These are phyloP conservation scores for Lagorchestes hirsutus DNA, from an alignment of 2,797 vertebrate genomes.

Conservation along the genomic window DNA sequence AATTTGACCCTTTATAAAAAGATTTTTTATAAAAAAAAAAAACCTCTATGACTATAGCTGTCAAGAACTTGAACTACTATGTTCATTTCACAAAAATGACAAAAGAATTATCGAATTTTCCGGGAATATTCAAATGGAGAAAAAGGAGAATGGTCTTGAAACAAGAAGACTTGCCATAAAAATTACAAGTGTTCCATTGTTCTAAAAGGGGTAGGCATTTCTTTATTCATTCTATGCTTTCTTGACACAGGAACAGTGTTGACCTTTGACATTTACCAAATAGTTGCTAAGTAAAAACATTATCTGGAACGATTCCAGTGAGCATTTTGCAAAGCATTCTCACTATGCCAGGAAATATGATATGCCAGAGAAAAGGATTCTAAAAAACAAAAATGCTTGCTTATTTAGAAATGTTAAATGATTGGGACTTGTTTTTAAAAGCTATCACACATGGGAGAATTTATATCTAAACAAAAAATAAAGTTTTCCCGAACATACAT, in stretches of 20 bases:
- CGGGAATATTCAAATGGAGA: slow-evolving; percentile 46
- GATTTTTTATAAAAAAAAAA: slow-evolving; percentile 67
- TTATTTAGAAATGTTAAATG: slow-evolving; percentile 16
- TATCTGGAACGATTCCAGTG: slow-evolving; percentile 54
- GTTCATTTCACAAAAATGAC: slow-evolving; percentile 53
- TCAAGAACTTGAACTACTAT: slow-evolving; percentile 58
- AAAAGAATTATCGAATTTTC: slow-evolving; percentile 70
- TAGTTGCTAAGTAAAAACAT: slow-evolving; percentile 52
- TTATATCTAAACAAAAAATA: neutral
- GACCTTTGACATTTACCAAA: slow-evolving; percentile 72
- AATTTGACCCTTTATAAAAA: slow-evolving; percentile 69
- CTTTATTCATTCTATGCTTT: slow-evolving; percentile 37
- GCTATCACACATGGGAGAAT: neutral
- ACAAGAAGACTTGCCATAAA: slow-evolving; percentile 25
- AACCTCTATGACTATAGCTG: slow-evolving; percentile 38
- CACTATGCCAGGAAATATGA: slow-evolving; percentile 13
- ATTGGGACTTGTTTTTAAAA: slow-evolving; percentile 10
- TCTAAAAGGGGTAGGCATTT: slow-evolving; percentile 44
- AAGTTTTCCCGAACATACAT: neutral
- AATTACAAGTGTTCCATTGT: slow-evolving; percentile 71
- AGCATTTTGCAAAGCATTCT: slow-evolving; percentile 38
- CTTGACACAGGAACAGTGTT: slow-evolving; percentile 34
- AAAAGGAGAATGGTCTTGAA: slow-evolving; percentile 16
- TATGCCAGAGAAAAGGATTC: neutral
- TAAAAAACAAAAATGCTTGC: neutral